Percentiles rank a stretch among this genome's conserved stretches.
phyloP scores from a whole-genome alignment of 1,140 invertebrate species.

The Aphaenogaster ashmeadi region DNA sequence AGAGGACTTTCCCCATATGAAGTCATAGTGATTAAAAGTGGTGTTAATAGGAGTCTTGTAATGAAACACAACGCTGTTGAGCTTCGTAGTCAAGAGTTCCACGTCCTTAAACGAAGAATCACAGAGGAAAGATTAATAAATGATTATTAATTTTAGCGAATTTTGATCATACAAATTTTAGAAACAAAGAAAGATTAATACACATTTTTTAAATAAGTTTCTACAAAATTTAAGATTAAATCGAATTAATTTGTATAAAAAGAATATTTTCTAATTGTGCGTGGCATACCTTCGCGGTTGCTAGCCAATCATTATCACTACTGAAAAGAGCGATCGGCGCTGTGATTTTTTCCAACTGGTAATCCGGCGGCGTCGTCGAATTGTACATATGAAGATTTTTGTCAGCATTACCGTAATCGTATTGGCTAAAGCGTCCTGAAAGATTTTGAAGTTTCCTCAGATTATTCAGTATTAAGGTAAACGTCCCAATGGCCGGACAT shows the following conservation, averaged over 20 bases:
- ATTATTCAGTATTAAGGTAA: not conserved
- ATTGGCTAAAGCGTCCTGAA: constrained; percentile 83
- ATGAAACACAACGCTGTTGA: constrained; percentile 82
- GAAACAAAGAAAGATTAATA: not conserved
- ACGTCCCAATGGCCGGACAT: too few species aligned
- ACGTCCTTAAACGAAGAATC: constrained; percentile 82
- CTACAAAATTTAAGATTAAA: constrained; percentile 6
- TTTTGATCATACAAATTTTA: constrained; percentile 17
- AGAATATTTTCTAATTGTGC: not conserved
- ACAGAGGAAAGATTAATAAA: constrained; percentile 32
- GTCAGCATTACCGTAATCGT: constrained; percentile 82
- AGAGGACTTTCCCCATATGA: constrained; percentile 85
- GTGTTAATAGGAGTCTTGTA: constrained; percentile 77
- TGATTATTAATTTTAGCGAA: constrained; percentile 21
- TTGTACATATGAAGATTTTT: constrained; percentile 86
- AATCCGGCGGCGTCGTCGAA: constrained; percentile 88
- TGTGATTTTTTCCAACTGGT: constrained; percentile 88
- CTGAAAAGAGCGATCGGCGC: constrained; percentile 90
- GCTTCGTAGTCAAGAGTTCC: constrained; percentile 74
- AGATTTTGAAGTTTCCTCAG: constrained; percentile 5
- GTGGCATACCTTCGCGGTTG: constrained; percentile 84
- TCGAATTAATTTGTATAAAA: constrained; percentile 6
- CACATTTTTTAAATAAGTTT: not conserved
- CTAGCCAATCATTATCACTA: constrained; percentile 89
- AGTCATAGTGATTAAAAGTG: constrained; percentile 87